Evolutionary conservation across 2,888 invertebrate genomes (phyloP).

Genomic region (Troides aeacus): DNA sequence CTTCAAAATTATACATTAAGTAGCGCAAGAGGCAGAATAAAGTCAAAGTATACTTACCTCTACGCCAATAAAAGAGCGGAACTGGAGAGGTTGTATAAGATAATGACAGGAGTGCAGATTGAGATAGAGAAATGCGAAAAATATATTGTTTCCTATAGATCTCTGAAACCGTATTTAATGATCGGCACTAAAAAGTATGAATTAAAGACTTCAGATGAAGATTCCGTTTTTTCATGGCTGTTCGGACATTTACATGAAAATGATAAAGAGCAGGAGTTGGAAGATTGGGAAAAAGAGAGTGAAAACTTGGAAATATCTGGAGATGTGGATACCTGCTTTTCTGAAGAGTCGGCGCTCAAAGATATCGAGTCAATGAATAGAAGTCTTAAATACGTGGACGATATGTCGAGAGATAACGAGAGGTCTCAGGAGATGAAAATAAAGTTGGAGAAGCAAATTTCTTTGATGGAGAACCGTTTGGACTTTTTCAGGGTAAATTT

Average conservation of each 20-base stretch:
- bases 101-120: slow-evolving; percentile 60
- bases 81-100: slow-evolving; percentile 54
- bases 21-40: slow-evolving; percentile 55
- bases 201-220: slow-evolving; percentile 51
- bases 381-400: slow-evolving; percentile 57
- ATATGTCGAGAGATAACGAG: slow-evolving; percentile 49
- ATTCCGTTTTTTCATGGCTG: slow-evolving; percentile 61
- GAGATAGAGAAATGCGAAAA: slow-evolving; percentile 68
- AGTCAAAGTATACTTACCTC: slow-evolving; percentile 62
- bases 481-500: slow-evolving; percentile 59
- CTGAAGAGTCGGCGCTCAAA: slow-evolving; percentile 56
- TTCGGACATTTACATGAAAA: slow-evolving; percentile 49
- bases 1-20: slow-evolving; percentile 77
- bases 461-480: slow-evolving; percentile 50
- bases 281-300: slow-evolving; percentile 51
- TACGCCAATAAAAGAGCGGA: slow-evolving; percentile 57
- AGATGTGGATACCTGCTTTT: slow-evolving; percentile 60
- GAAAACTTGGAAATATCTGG: slow-evolving; percentile 38
- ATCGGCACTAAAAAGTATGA: slow-evolving; percentile 44
- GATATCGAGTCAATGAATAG: slow-evolving; percentile 63
- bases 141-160: slow-evolving; percentile 56
- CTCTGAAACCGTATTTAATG: slow-evolving; percentile 52
- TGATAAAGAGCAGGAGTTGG: slow-evolving; percentile 37
- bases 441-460: slow-evolving; percentile 52
- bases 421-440: slow-evolving; percentile 52